phyloP scores from a whole-genome alignment of 2,888 invertebrate genomes.

The Drosophila cognata region DNA sequence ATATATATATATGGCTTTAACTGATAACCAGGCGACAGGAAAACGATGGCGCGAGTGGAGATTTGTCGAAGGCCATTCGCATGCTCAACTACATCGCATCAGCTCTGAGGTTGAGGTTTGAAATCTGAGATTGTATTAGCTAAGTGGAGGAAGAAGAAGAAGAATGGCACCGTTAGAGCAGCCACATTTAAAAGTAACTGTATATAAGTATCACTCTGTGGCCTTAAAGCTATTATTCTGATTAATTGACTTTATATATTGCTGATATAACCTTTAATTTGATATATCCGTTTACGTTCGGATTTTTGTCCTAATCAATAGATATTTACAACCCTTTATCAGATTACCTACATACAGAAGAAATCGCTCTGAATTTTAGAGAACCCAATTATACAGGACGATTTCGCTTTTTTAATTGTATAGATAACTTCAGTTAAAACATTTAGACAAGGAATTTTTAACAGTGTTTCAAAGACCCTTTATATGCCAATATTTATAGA shows the following conservation, averaged over 20 bases:
- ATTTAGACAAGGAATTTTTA: not conserved
- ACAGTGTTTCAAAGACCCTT: not conserved
- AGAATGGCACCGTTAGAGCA: constrained; percentile 44
- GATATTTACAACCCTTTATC: not conserved
- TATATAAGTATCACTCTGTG: constrained; percentile 4
- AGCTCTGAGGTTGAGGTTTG: constrained; percentile 55
- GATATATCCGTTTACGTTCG: not conserved
- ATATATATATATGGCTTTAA: constrained; percentile 24
- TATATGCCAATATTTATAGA: not conserved
- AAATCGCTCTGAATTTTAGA: not conserved
- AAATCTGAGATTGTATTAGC: constrained; percentile 49
- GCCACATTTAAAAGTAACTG: constrained; percentile 19
- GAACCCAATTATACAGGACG: not conserved
- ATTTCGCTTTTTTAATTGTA: not conserved
- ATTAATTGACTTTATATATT: not conserved
- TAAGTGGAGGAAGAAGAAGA: constrained; percentile 24
- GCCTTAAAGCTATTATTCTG: not conserved
- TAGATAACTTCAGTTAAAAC: not conserved
- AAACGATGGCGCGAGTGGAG: constrained; percentile 35
- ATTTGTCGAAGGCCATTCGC: constrained; percentile 49
- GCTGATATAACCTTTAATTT: not conserved
- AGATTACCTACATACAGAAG: not conserved
- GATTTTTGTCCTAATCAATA: not conserved
- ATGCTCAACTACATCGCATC: constrained; percentile 26
- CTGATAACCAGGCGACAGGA: constrained; percentile 50